Evolutionary conservation across 1,140 invertebrate species (phyloP).

Genomic region (Magallana gigas): DNA sequence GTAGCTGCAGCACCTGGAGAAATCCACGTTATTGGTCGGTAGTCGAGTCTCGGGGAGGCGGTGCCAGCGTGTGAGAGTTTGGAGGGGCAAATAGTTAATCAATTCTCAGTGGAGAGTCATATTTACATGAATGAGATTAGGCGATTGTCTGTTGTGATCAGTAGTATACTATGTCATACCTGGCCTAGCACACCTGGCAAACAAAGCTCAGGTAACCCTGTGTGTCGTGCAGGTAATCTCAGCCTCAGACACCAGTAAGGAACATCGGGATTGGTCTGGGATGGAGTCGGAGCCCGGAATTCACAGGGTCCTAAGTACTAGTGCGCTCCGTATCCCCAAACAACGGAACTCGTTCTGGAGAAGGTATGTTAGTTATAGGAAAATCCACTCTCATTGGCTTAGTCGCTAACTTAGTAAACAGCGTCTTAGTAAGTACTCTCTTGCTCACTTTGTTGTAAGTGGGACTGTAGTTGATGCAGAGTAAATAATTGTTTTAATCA

Average conservation of each 20-base stretch:
- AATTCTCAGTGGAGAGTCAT: neutral
- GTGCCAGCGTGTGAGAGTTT: neutral
- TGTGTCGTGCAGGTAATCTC: neutral
- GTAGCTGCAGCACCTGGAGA: neutral
- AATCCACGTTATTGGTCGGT: neutral
- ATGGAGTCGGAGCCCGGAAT: constrained; percentile 42
- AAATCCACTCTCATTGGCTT: too few species aligned
- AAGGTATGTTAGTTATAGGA: constrained; percentile 61
- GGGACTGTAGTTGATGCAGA: too few species aligned
- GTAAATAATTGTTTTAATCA: too few species aligned
- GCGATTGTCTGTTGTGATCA: neutral
- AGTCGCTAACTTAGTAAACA: too few species aligned
- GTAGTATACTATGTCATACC: neutral
- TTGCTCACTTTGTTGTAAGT: too few species aligned
- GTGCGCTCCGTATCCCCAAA: constrained; percentile 69
- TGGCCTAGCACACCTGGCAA: neutral
- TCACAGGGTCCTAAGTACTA: constrained; percentile 72
- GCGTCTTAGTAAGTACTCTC: too few species aligned
- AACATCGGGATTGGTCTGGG: neutral
- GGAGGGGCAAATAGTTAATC: neutral
- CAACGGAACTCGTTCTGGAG: constrained; percentile 71
- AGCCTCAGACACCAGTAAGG: neutral
- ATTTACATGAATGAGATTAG: neutral
- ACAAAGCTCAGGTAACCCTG: neutral
- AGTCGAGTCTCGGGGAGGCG: neutral